These are phyloP conservation scores for Micromussa lordhowensis DNA, from an alignment of 92 coral and sea anemone species.

Conservation along the genomic window DNA sequence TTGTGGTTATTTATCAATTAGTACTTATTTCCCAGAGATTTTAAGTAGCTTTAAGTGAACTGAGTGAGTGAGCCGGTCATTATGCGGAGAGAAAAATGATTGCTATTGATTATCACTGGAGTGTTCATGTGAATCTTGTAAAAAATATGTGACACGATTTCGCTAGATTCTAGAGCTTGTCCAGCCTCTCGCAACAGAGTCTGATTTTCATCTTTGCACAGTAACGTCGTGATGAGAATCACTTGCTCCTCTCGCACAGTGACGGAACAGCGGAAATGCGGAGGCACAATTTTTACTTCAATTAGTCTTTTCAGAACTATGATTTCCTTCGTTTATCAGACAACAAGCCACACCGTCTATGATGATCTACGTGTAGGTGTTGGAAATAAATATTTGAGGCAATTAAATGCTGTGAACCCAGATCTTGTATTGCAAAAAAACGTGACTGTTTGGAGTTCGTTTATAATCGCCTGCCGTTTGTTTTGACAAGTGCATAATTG, in stretches of 20 bases:
- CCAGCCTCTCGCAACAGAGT: background rate
- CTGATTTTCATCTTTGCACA: background rate
- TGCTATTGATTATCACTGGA: background rate
- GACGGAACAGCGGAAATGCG: background rate
- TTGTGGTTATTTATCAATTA: no score
- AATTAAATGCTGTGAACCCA: background rate
- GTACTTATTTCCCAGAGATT: no score
- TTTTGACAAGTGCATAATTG: constrained; percentile 21
- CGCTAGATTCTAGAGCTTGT: background rate
- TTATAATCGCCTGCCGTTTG: constrained; percentile 4
- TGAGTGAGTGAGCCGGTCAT: background rate
- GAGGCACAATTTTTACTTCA: background rate
- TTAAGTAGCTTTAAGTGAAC: no score
- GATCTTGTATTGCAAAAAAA: background rate
- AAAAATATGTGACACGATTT: background rate
- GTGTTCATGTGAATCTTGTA: no score
- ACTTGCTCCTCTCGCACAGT: background rate
- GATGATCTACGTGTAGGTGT: background rate
- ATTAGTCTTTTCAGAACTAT: background rate
- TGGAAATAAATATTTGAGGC: background rate
- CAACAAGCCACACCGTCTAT: background rate
- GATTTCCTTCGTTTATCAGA: background rate
- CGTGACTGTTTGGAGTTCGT: background rate
- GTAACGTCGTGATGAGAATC: background rate
- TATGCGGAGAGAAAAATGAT: no score